Evolutionary conservation across 2,113 vertebrate species (phyloP).

Genomic region (Bujurquina vittata): DNA sequence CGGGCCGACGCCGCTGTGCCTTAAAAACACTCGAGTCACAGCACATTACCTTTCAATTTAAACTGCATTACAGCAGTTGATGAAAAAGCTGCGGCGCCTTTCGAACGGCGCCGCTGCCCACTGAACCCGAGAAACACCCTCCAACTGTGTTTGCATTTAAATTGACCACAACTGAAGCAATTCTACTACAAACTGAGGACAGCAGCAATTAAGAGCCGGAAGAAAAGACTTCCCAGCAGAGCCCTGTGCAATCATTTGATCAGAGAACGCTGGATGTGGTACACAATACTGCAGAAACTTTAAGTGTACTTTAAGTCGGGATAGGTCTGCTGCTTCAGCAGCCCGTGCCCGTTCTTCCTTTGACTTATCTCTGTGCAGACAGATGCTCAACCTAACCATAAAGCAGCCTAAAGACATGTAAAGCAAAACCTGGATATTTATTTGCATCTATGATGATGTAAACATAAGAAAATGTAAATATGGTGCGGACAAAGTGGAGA

Average conservation of each 20-base stretch:
- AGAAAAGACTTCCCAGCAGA: not conserved
- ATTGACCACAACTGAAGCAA: not conserved
- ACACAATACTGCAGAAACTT: not conserved
- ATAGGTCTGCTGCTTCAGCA: not conserved
- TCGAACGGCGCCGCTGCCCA: not conserved
- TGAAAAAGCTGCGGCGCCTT: slow-evolving; percentile 9
- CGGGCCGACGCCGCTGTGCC: not conserved
- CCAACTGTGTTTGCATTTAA: not conserved
- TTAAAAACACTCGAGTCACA: slow-evolving; percentile 12
- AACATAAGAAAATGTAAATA: not conserved
- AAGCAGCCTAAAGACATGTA: not conserved
- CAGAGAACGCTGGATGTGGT: not conserved
- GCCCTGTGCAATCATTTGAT: not conserved
- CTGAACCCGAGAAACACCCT: not conserved
- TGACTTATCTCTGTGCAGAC: not conserved
- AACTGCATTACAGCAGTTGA: slow-evolving; percentile 14
- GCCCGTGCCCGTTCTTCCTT: not conserved
- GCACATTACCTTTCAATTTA: slow-evolving; percentile 28
- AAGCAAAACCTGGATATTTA: not conserved
- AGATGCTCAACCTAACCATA: not conserved
- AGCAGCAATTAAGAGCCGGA: not conserved
- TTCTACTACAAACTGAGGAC: not conserved
- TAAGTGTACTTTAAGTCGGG: not conserved
- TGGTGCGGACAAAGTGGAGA: accelerated
- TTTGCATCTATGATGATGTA: not conserved